Evolutionary conservation across 2,888 invertebrate species (phyloP).

Genomic region (Dioctria linearis): DNA sequence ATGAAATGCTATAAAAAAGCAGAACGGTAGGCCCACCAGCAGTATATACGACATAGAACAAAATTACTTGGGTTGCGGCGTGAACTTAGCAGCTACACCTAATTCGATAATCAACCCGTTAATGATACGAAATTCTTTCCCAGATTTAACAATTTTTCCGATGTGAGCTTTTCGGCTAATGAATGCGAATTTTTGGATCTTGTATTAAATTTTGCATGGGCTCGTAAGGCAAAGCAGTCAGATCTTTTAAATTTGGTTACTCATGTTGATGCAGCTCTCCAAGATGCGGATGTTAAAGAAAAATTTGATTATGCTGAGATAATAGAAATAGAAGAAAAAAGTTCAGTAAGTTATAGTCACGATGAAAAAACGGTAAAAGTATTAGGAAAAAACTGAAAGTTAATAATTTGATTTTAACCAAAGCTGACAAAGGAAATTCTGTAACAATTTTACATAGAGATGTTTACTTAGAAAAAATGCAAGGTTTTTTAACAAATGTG

Average conservation of each 20-base stretch:
- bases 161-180: too few relatives aligned
- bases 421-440: background rate
- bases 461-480: background rate
- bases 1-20: too few relatives aligned
- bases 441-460: constrained; percentile 1
- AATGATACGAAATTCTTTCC: too few relatives aligned
- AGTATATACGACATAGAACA: too few relatives aligned
- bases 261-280: background rate
- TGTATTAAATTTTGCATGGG: background rate
- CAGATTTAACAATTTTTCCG: too few relatives aligned
- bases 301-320: background rate
- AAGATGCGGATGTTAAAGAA: background rate
- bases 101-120: too few relatives aligned
- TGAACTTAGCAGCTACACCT: too few relatives aligned
- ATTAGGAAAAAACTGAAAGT: background rate
- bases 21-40: too few relatives aligned
- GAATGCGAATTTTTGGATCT: background rate
- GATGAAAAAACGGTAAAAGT: too few relatives aligned
- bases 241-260: background rate
- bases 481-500: background rate
- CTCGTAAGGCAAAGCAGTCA: background rate
- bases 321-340: background rate
- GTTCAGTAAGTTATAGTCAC: background rate
- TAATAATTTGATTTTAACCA: background rate
- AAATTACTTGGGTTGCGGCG: too few relatives aligned